Base-by-base conservation (phyloP, 92 coral and sea anemone genomes). In the Phenganax subtilis region DNA sequence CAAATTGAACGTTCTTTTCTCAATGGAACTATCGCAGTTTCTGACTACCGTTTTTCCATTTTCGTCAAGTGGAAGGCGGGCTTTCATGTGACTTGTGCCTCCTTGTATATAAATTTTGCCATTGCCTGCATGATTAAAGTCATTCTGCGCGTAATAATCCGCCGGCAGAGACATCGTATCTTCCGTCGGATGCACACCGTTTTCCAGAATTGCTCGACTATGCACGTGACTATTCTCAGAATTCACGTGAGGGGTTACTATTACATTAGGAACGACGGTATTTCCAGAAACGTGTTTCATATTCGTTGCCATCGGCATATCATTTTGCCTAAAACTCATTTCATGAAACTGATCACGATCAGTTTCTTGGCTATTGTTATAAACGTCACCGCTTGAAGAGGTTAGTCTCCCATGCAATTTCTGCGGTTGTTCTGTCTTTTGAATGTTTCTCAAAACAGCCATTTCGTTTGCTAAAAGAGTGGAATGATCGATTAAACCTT, bases 1-100 rank as follows among this genome's bases (percentile, higher is more conserved):
- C 9, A 77, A 71, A 30, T 51, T 77, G 51, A 77, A 77, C 16
- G 70, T n/a, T 61, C 72, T 30, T 20, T 77, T 71, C 28, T 12
- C 67, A 44, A 30, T 51, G 25, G 71, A 14, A 59, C n/a, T 10
- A 52, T 12, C 59, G 8, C 54, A 37, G 47, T 37, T 37, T 37
- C 47, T 37, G 47, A 37, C 47, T 1, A 1, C 47, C 5, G 47
- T 37, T 37, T 37, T 5, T 37, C 47, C 47, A 37, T 5, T 1
- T 37, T 1, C 47, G 47, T 37, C 47, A 37, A 37, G 2, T 37
- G 47, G 47, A 37, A 37, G 47, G 47, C 8, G 6, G 30, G 7
- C 8, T 64, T 64, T 30, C 70, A 64, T 9, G 70, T 64, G 70
- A 20, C 12, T 64, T 28, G 6, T 28, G 70, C 8, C 6, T 7